These are phyloP conservation scores for Ceratothoa steindachneri DNA, from an alignment of 2,888 invertebrate genomes.

Conservation along the genomic window DNA sequence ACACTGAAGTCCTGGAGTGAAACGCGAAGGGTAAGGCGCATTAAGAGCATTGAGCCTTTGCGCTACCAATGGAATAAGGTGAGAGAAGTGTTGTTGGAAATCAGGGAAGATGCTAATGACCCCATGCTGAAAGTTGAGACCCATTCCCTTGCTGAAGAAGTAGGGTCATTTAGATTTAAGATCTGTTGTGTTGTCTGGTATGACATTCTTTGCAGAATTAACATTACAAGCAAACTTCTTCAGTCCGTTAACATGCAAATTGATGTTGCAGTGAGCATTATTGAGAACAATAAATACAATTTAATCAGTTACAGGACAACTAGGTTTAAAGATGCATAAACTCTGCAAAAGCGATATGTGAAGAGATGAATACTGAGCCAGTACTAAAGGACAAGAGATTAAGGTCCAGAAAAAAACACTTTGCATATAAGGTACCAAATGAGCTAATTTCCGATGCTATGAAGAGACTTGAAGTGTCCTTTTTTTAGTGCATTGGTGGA, in stretches of 20 bases:
- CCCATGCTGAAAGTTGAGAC: neutral
- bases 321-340: constrained; percentile 14
- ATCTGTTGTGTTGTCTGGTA: neutral
- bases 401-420: constrained; percentile 14
- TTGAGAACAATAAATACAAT: neutral
- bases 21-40: neutral
- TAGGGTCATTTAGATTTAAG: neutral
- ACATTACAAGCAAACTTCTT: constrained; percentile 14
- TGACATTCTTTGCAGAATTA: constrained; percentile 14
- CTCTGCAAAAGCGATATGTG: constrained; percentile 12
- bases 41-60: neutral
- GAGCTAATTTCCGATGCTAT: neutral
- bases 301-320: constrained; percentile 12
- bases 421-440: constrained; percentile 9
- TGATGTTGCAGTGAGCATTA: constrained; percentile 13
- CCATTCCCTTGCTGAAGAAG: neutral
- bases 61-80: neutral
- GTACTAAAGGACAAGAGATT: neutral
- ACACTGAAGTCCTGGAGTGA: neutral
- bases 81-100: neutral
- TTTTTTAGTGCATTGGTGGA: too few relatives aligned
- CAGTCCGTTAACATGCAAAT: constrained; percentile 20
- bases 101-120: neutral
- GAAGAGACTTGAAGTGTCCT: constrained; percentile 15
- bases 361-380: constrained; percentile 11